Percentiles rank a stretch among this genome's conserved stretches.
These are phyloP conservation scores for Parapristionchus giblindavisi DNA, from an alignment of 2,888 invertebrate genomes.

Conservation along the genomic window DNA sequence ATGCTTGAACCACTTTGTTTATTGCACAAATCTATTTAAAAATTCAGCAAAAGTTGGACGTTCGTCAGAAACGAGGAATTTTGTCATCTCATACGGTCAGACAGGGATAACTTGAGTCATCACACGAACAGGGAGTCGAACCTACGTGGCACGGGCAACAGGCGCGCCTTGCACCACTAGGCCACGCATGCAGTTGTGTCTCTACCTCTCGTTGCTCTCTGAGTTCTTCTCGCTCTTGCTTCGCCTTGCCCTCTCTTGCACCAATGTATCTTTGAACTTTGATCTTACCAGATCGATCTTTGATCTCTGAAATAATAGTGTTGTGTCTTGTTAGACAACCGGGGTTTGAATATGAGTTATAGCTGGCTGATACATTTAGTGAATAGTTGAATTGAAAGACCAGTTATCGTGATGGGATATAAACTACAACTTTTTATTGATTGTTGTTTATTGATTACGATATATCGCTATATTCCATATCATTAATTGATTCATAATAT, in stretches of 20 bases:
- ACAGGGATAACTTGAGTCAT: slow-evolving; percentile 40
- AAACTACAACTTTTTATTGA: no score
- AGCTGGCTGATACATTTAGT: no score
- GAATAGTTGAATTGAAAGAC: no score
- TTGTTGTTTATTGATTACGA: no score
- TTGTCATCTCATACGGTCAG: slow-evolving; percentile 33
- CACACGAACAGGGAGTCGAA: slow-evolving; percentile 32
- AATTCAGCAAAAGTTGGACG: slow-evolving; percentile 32
- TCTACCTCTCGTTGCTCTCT: background rate
- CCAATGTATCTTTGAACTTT: slow-evolving; percentile 18
- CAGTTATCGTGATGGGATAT: no score
- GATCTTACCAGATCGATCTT: background rate
- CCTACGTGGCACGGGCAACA: background rate
- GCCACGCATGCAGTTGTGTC: background rate
- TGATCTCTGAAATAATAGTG: background rate
- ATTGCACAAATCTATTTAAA: no score
- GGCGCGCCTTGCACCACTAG: slow-evolving; percentile 10
- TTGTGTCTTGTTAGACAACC: background rate
- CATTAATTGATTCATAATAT: no score
- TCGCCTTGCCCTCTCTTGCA: background rate
- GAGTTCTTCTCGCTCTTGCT: background rate
- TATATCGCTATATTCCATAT: no score
- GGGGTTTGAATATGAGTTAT: no score
- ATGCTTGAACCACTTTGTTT: no score
- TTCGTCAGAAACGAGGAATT: slow-evolving; percentile 36